Percentiles rank a stretch among this genome's conserved stretches.
Evolutionary conservation across 1,140 invertebrate species (phyloP).

Genomic region (Drosophila melanica): DNA sequence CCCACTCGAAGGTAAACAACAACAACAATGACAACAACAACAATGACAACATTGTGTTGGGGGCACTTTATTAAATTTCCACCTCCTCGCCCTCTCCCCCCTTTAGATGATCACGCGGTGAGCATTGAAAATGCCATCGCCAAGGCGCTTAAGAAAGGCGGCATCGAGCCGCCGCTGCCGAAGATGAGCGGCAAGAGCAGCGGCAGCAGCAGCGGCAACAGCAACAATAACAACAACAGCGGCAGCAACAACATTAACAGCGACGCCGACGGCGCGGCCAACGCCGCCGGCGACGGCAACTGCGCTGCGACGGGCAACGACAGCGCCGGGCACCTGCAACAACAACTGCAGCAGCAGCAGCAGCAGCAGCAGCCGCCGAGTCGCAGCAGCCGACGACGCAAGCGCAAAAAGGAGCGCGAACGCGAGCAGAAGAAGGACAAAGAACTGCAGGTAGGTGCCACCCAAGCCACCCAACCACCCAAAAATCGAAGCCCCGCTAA

Average conservation of each 20-base stretch:
- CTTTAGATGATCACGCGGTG: slow-evolving; percentile 89
- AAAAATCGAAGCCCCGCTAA: neutral
- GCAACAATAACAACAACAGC: neutral
- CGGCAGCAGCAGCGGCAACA: neutral
- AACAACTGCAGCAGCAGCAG: neutral
- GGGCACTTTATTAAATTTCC: no score
- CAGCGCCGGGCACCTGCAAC: no score
- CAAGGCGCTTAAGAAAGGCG: slow-evolving; percentile 87
- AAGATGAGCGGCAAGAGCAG: slow-evolving; percentile 39
- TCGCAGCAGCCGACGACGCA: slow-evolving; percentile 81
- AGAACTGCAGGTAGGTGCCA: slow-evolving; percentile 54
- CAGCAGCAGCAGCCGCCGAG: slow-evolving; percentile 47
- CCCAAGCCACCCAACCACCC: neutral
- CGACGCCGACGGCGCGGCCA: slow-evolving; percentile 11
- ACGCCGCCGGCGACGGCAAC: no score
- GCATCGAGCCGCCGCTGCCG: slow-evolving; percentile 84
- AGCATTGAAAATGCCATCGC: slow-evolving; percentile 91
- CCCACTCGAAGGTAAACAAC: slow-evolving; percentile 64
- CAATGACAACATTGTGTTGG: no score
- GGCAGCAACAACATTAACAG: slow-evolving; percentile 23
- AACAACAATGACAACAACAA: neutral
- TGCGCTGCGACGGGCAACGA: neutral
- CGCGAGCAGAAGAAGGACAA: slow-evolving; percentile 78
- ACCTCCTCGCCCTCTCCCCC: neutral
- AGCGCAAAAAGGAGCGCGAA: slow-evolving; percentile 83